Conservation (phyloP, 2,888 invertebrate genomes). For the Cephalotes varians region DNA sequence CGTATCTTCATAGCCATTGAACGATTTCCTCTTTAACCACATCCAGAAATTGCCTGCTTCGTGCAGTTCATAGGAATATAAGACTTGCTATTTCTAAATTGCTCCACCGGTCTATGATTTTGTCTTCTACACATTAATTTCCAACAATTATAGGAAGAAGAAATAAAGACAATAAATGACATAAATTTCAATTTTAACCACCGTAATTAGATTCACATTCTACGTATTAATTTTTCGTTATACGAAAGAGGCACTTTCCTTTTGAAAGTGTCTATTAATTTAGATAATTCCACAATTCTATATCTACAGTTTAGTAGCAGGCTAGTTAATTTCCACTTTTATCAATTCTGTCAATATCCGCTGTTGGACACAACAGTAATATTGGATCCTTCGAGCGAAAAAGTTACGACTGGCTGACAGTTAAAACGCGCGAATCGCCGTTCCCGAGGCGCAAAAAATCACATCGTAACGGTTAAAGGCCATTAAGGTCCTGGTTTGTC, state of each 20-base stretch:
- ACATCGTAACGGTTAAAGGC: slow-evolving; percentile 64
- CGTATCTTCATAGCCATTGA: slow-evolving; percentile 74
- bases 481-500: slow-evolving; percentile 51
- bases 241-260: background rate
- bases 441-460: slow-evolving; percentile 61
- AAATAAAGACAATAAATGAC: slow-evolving; percentile 1
- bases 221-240: background rate
- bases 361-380: background rate
- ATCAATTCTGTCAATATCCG: background rate
- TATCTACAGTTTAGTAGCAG: background rate
- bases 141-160: background rate
- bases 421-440: slow-evolving; percentile 50
- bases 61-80: slow-evolving; percentile 7
- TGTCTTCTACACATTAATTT: slow-evolving; percentile 6
- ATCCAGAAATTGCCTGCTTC: slow-evolving; percentile 48
- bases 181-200: background rate
- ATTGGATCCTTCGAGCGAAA: slow-evolving; percentile 3
- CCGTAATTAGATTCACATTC: background rate
- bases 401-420: slow-evolving; percentile 31
- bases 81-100: slow-evolving; percentile 13
- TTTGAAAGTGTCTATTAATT: background rate
- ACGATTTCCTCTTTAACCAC: slow-evolving; percentile 51
- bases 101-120: background rate
- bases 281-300: background rate
- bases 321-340: background rate